Base-by-base conservation (phyloP, 2,113 vertebrate species). In the Pionites leucogaster region DNA sequence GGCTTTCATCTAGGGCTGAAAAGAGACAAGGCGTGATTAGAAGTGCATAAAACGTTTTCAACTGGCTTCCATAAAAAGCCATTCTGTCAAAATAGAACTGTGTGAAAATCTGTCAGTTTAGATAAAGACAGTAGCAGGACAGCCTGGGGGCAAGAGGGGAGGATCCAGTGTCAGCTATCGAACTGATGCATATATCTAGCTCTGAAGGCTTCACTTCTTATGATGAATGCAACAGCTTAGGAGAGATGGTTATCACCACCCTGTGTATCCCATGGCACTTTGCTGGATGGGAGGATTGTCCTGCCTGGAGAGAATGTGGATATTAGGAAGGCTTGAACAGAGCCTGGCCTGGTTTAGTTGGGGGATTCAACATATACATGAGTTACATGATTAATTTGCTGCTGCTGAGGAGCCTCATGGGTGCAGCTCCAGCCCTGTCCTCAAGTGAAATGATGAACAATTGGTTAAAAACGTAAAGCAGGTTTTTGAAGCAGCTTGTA, bases 391-490 rank as follows among this genome's bases (percentile, higher is more conserved):
- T 91, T 82, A 85, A 41, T 41, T 85, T 68, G 10, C n/a, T 84
- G 72, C 35, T 75, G 63, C 46, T 62, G 79, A 53, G 60, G 42
- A 76, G 17, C 37, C 22, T 69, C 8, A 1, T 11, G 20, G 10
- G 35, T 59, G 27, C 39, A 62, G 59, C 64, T 90, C 49, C 52
- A 75, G 28, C 41, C 59, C 23, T 49, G 11, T 70, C 55, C 76
- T 80, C 49, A 88, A 7, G 14, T 90, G 46, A 82, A 95, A 88
- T 41, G 78, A 81, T 0, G 4, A 92, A 29, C 28, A 91, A 90
- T 28, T 80, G 59, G 46, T 96, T 95, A 95, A 97, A 94, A 93
- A 53, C n/a, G 17, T 50, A 95, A 91, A 90, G 59, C 79, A 80
- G 41, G 18, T 70, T 95, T 97, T 85, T 53, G 68, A 41, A 95